Percentiles rank a stretch among this genome's conserved stretches.
phyloP scores from a whole-genome alignment of 2,113 vertebrate species.

The Mohoua ochrocephala region DNA sequence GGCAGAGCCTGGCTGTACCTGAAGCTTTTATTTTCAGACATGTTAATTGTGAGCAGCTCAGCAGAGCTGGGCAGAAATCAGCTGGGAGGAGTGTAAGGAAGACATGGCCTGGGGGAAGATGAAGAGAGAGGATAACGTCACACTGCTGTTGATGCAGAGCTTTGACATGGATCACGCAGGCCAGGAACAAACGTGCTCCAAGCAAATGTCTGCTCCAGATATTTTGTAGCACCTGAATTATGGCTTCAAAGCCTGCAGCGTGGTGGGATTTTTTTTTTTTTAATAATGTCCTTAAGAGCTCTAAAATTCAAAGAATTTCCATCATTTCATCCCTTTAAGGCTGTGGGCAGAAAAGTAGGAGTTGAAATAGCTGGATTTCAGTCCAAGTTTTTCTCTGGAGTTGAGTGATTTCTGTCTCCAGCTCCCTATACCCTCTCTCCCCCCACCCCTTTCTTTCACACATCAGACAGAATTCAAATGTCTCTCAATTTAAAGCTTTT shows the following conservation, averaged over 20 bases:
- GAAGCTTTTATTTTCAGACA: not conserved
- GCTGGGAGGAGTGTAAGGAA: not conserved
- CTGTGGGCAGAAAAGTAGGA: slow-evolving; percentile 19
- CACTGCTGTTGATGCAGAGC: not conserved
- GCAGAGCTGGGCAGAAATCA: not conserved
- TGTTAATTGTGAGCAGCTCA: not conserved
- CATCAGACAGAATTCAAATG: not conserved
- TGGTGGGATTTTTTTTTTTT: not conserved
- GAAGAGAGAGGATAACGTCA: not conserved
- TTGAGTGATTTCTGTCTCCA: not conserved
- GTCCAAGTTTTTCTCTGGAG: not conserved
- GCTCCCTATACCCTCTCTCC: not conserved
- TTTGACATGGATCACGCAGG: not conserved
- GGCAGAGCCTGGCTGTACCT: not conserved
- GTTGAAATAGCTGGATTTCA: slow-evolving; percentile 1
- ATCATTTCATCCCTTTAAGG: not conserved
- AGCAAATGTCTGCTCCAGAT: not conserved
- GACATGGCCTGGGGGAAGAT: not conserved
- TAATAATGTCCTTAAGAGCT: not conserved
- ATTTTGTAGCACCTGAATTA: not conserved
- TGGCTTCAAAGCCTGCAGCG: not conserved
- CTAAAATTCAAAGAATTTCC: not conserved
- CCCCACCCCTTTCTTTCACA: not conserved
- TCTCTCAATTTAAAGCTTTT: not conserved
- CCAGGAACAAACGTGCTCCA: not conserved